These are phyloP conservation scores for Zaprionus lineosus DNA, from an alignment of 2,888 invertebrate species.

Conservation along the genomic window DNA sequence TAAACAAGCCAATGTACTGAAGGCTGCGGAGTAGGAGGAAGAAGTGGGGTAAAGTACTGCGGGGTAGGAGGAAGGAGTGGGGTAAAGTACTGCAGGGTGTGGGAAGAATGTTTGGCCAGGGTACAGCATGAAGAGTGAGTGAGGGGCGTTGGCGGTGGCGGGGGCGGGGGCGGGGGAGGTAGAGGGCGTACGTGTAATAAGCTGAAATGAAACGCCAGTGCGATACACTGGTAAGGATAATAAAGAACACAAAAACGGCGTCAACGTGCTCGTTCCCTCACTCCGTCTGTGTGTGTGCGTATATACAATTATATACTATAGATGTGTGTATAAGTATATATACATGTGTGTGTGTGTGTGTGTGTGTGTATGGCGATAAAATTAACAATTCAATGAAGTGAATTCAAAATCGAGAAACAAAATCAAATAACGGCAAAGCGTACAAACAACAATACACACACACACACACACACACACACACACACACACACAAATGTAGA, in stretches of 20 bases:
- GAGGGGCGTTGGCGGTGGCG: too few species aligned
- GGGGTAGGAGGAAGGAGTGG: not conserved
- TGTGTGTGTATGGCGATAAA: constrained; percentile 57
- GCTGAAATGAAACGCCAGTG: constrained; percentile 57
- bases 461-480: constrained; percentile 5
- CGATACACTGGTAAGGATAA: constrained; percentile 60
- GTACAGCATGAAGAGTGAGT: too few species aligned
- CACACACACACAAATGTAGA: not conserved
- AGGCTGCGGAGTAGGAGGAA: not conserved
- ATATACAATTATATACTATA: too few species aligned
- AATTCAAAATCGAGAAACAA: constrained; percentile 73
- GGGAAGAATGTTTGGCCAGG: not conserved
- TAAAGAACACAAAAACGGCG: constrained; percentile 48
- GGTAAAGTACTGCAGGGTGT: not conserved
- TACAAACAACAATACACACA: constrained; percentile 29
- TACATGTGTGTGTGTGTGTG: constrained; percentile 13
- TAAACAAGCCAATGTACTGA: constrained; percentile 33
- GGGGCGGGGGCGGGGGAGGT: not conserved
- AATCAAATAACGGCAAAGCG: constrained; percentile 58
- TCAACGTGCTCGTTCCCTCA: not conserved
- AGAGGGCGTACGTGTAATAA: constrained; percentile 44
- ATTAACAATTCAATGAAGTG: constrained; percentile 78
- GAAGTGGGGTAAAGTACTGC: not conserved
- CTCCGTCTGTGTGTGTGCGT: not conserved
- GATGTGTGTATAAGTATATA: not conserved